Percentiles rank a stretch among this genome's conserved stretches.
These are phyloP conservation scores for Drosophila mettleri DNA, from an alignment of 2,888 invertebrate species.

Conservation along the genomic window DNA sequence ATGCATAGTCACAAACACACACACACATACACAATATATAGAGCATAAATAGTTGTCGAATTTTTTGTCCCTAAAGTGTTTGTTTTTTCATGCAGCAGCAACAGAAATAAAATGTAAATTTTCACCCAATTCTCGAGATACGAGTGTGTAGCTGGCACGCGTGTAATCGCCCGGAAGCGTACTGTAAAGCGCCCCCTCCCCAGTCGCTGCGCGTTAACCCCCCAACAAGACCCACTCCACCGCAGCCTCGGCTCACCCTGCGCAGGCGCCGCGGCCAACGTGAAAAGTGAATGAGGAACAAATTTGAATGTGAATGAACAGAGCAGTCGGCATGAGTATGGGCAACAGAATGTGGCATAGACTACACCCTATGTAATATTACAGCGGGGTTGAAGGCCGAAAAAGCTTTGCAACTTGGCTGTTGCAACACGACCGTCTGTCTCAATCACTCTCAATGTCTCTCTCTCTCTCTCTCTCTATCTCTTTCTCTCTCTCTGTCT, in stretches of 20 bases:
- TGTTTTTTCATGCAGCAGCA: conserved; percentile 61
- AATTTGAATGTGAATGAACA: conserved; percentile 20
- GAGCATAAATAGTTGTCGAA: conserved; percentile 8
- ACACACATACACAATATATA: conserved; percentile 53
- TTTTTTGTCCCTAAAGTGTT: conserved; percentile 45
- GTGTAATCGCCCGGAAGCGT: conserved; percentile 79
- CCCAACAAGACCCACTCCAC: background rate
- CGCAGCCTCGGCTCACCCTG: background rate
- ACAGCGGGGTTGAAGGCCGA: conserved; percentile 45
- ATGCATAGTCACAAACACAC: conserved; percentile 52
- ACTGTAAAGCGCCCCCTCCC: conserved; percentile 5
- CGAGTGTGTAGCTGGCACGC: conserved; percentile 63
- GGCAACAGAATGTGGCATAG: background rate
- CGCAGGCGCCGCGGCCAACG: conserved; percentile 46
- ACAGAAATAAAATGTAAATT: conserved; percentile 71
- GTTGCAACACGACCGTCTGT: conserved; percentile 2
- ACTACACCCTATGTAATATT: conserved; percentile 47
- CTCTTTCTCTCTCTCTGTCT: background rate
- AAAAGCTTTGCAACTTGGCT: conserved; percentile 44
- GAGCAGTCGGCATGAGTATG: background rate
- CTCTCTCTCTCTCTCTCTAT: background rate
- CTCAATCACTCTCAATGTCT: too few species aligned
- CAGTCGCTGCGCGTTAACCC: background rate
- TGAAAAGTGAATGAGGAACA: conserved; percentile 26
- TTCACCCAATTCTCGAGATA: conserved; percentile 68